Base-by-base conservation (phyloP, 2,113 vertebrate species). In the Eupsittula cactorum region DNA sequence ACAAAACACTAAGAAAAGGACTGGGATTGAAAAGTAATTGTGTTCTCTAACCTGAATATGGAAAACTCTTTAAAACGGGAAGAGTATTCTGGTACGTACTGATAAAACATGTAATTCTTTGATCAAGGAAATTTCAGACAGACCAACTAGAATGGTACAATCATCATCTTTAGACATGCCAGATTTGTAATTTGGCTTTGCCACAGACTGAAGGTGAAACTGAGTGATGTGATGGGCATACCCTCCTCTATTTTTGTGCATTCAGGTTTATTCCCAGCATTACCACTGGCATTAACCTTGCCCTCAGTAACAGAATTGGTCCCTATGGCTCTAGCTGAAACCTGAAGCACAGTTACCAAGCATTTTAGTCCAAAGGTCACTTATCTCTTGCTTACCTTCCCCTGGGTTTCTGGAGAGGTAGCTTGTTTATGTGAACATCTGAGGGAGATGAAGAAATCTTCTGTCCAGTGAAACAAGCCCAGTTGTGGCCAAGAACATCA, bases 381-480 rank as follows among this genome's bases (percentile, higher is more conserved):
- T 62, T 41, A 70, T 88, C 16, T 86, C 24, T 49, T 84, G 11
- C 83, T 94, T 69, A 97, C 96, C 92, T 94, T 88, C 59, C 93
- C 33, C 49, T 33, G 7, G 67, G 86, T 62, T 93, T 91, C 46
- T 39, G 68, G 11, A 75, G 78, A 28, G 77, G 93, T 57, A 95
- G 37, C 5, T 92, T 64, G 0, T 96, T 96, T 55, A 85, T 3
- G 1, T 76, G 96, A 41, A 63, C 67, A 28, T 96, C 96, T 4
- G 97, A 97, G 1, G 91, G 74, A 24, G 98, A 64, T 4, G 97
- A 63, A 4, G 96, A 96, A 39, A 98, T 88, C 82, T 98, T 99
- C 87, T 97, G 98, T 44, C 98, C 99, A 0, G 93, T 94, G 85
- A 99, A 99, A 95, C 99, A 99, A 35, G 98, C 99, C 99, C 99